Conservation (phyloP, 2,113 vertebrate species). For the Xyrauchen texanus region DNA sequence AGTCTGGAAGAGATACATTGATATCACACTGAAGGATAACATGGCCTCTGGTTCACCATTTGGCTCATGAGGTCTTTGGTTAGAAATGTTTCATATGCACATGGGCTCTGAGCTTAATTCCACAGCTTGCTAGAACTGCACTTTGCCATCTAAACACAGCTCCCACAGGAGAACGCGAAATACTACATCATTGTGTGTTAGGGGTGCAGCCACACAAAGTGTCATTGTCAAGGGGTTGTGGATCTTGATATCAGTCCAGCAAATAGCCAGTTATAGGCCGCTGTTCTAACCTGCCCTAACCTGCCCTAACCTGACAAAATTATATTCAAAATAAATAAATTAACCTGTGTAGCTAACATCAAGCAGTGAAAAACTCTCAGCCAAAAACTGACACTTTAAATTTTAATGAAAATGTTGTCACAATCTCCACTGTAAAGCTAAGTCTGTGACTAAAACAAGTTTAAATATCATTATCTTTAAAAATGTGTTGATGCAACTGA, state of each 20-base stretch:
- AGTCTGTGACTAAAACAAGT: background rate
- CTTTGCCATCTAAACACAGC: constrained; percentile 49
- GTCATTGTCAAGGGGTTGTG: constrained; percentile 32
- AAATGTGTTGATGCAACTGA: background rate
- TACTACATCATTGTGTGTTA: constrained; percentile 45
- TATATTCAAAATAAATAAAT: background rate
- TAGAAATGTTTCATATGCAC: constrained; percentile 51
- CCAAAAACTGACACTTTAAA: too few species aligned
- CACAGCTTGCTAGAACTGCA: constrained; percentile 25
- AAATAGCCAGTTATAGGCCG: constrained; percentile 23
- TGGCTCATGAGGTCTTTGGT: constrained; percentile 39
- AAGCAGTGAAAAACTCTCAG: too few species aligned
- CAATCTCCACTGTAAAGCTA: too few species aligned
- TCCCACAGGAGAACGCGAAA: constrained; percentile 44
- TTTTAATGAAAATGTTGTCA: too few species aligned
- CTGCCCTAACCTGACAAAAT: background rate
- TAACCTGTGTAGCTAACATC: background rate
- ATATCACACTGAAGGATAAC: constrained; percentile 14
- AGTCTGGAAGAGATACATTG: constrained; percentile 20
- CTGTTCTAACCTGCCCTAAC: background rate
- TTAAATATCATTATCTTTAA: background rate
- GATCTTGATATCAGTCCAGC: constrained; percentile 19
- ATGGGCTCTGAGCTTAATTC: constrained; percentile 17
- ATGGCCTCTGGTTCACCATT: constrained; percentile 6
- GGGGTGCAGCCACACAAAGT: constrained; percentile 21